Percentiles rank a stretch among this genome's conserved stretches.
phyloP scores from a whole-genome alignment of 1,140 invertebrate species.

The Drosophila nasuta region DNA sequence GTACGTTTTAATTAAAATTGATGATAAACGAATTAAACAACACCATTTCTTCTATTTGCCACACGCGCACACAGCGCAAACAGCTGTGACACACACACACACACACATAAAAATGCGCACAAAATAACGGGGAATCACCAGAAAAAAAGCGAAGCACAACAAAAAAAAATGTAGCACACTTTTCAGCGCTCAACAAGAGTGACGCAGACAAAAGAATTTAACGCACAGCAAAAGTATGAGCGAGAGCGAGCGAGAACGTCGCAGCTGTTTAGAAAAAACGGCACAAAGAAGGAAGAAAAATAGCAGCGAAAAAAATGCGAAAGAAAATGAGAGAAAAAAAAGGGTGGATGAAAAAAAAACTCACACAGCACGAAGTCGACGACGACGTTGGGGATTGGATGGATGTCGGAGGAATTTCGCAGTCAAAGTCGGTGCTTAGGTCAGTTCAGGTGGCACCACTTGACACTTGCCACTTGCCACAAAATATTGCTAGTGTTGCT shows the following conservation, averaged over 20 bases:
- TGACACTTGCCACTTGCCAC: slow-evolving; percentile 19
- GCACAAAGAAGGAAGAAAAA: slow-evolving; percentile 73
- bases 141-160: slow-evolving; percentile 23
- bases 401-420: background rate
- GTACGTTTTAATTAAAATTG: slow-evolving; percentile 1
- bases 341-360: background rate
- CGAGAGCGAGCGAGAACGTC: background rate
- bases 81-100: slow-evolving; percentile 23
- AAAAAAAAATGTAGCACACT: slow-evolving; percentile 63
- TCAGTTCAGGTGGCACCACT: slow-evolving; percentile 15
- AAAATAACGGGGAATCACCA: slow-evolving; percentile 37
- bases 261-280: slow-evolving; percentile 75
- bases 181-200: slow-evolving; percentile 34
- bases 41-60: background rate
- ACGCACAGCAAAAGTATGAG: slow-evolving; percentile 1
- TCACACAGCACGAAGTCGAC: background rate
- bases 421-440: slow-evolving; percentile 20
- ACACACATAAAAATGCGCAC: slow-evolving; percentile 4
- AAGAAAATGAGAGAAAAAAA: slow-evolving; percentile 17
- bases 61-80: background rate
- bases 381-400: background rate
- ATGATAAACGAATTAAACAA: background rate
- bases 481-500: background rate
- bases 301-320: slow-evolving; percentile 22
- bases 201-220: background rate